Conservation (phyloP, 2,888 invertebrate species). For the Schrankia costaestrigalis region DNA sequence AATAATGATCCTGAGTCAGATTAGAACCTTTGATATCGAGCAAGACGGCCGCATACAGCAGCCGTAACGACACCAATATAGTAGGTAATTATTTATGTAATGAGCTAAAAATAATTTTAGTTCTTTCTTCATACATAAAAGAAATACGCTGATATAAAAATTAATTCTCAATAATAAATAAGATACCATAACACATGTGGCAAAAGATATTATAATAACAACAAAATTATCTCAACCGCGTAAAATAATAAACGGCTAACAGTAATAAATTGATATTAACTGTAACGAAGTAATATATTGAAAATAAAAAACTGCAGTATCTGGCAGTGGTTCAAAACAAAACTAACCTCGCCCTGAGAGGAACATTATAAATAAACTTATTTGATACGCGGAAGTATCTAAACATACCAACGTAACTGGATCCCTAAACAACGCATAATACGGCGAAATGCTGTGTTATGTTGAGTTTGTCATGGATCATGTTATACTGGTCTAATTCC, state of each 20-base stretch:
- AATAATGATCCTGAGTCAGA: too few relatives aligned
- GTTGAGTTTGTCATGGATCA: conserved; percentile 1
- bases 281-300: conserved; percentile 14
- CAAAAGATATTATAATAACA: conserved; percentile 2
- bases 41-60: too few relatives aligned
- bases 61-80: too few relatives aligned
- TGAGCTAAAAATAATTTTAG: too few relatives aligned
- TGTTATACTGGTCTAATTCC: conserved; percentile 15
- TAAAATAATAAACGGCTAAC: conserved; percentile 4
- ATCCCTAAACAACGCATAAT: not conserved
- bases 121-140: too few relatives aligned
- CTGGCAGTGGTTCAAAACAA: conserved; percentile 36
- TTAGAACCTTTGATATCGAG: too few relatives aligned
- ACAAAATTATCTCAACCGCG: conserved; percentile 3
- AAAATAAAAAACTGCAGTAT: conserved; percentile 27
- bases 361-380: conserved; percentile 32
- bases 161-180: too few relatives aligned
- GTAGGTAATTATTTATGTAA: too few relatives aligned
- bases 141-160: too few relatives aligned
- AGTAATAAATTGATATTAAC: conserved; percentile 4
- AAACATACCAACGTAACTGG: conserved; percentile 10
- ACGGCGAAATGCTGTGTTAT: not conserved
- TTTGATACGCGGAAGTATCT: conserved; percentile 30
- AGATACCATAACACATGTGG: not conserved
- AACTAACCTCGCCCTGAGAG: conserved; percentile 30